Base-by-base conservation (phyloP, 1,140 invertebrate species). In the Apis laboriosa region DNA sequence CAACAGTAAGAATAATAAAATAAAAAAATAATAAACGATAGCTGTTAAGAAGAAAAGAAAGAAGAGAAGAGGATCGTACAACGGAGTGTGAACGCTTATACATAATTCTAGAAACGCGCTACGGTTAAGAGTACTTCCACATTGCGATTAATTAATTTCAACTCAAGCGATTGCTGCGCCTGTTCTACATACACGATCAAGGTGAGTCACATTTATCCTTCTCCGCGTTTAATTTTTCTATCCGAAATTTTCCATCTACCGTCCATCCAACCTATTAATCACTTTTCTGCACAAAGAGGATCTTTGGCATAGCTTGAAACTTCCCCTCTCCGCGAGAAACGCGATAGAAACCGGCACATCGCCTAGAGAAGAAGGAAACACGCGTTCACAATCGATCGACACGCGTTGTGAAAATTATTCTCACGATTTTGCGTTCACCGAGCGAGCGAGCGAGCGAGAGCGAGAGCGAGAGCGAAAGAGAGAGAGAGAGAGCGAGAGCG, bases 151-250 rank as follows among this genome's bases (percentile, higher is more conserved):
- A 53, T 68, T 75, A 58, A 55, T 84, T 70, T 70, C 24, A 24
- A 75, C 76, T 77, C 76, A 58, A 43, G 64, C 70, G 71, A 75
- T 73, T 43, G 58, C 75, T 72, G 60, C 64, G 63, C 82, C 77
- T 80, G 76, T 76, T 79, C 84, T 80, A 75, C 82, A 74, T 63
- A 83, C 61, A 70, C 73, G 78, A 82, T 85, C 74, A 15, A 86
- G 84, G 84, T 86, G 79, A n/a, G 84, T 79, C 49, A 0, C 1
- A 58, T 43, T 43, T 43, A 55, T 55, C 15, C 12, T 13, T 55
- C 53, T 12, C 15, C 53, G 12, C 34, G 12, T 55, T 4, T 13
- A 55, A 12, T 12, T 55, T 12, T 55, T 55, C 53, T 34, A 34
- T 34, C 34, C 34, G 34, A 34, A 34, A 34, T 43, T 43, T 43